Conservation (phyloP, 2,888 invertebrate species). For the Stenchaetothrips biformis region DNA sequence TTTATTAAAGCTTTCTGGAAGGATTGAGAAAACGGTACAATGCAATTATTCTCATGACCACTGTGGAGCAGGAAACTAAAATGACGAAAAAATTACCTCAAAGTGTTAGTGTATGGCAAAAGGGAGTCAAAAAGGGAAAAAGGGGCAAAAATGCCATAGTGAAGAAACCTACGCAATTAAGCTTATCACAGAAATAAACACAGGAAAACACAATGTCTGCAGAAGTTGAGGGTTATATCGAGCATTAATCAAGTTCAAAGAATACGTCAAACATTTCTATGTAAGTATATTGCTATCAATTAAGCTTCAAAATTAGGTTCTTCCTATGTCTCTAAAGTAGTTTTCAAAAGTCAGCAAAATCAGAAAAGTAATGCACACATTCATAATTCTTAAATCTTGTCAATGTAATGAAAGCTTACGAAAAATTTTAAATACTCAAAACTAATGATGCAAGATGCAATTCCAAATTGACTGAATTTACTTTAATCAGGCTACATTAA, state of each 20-base stretch:
- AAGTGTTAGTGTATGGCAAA: background rate
- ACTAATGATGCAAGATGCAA: background rate
- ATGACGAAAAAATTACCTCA: background rate
- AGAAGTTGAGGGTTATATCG: background rate
- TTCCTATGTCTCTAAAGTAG: background rate
- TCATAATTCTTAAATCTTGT: background rate
- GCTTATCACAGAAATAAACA: slow-evolving; percentile 19
- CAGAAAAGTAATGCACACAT: background rate
- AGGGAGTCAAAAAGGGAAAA: background rate
- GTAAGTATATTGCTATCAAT: too few species aligned
- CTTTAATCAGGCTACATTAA: background rate
- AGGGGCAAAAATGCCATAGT: too few species aligned
- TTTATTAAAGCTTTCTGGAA: background rate
- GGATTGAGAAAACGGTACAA: background rate
- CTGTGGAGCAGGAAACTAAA: background rate
- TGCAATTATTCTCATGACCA: background rate
- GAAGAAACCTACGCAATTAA: background rate
- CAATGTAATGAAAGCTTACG: background rate
- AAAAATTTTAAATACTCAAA: background rate
- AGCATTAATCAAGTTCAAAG: too few species aligned
- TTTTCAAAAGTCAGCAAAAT: background rate
- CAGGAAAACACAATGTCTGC: background rate
- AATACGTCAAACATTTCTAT: too few species aligned
- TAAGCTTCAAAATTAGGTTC: too few species aligned
- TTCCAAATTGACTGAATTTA: background rate